Evolutionary conservation across 2,888 invertebrate species (phyloP), one percentile per base, ranked within the genome.

Genomic region (Tryphoninae sp.): DNA sequence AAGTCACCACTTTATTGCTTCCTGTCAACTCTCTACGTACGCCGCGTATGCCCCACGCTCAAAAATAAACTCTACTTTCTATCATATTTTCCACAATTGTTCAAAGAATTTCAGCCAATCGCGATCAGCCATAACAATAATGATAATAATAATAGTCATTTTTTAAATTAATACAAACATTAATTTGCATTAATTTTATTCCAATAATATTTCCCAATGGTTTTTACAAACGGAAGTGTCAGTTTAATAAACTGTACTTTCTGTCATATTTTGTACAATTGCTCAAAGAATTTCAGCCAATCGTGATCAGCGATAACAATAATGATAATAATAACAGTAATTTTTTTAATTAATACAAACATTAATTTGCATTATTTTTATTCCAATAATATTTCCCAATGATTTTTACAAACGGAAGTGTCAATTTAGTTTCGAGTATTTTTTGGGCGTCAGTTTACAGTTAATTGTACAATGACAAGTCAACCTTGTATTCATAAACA

Each of bases 1-100:
- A 84, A 80, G 68, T 84, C 73, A 67, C 84, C 82, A 84, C 84
- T 84, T 83, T 84, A 80, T 69, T 73, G 80, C 82, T 84, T 84
- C 84, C 84, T 84, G 84, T 80, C 45, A 74, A 76, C 78, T 71
- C 78, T 71, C 22, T 59, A 64, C n/a, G 68, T 67, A 67, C 67
- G 62, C 26, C 53, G 22, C 42, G 8, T 42, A 40, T 58, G 23
- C 69, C 45, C 40, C 33, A 58, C 68, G 55, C 23, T 67, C 62
- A 23, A 16, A 49, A 64, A 67, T 33, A 64, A 62, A 69, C 0
- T 51, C 0, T 42, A 42, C 19, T 68, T 19, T 58, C 45, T 22
- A 42, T 55, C 26, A 26, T 26, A 26, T 55, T 51, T 58, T 59
- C 16, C n/a, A 49, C 3, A 16, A 61, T 19, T 51, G 16, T 62